phyloP scores from a whole-genome alignment of 2,797 vertebrate species.

The Enteromius mattozi region DNA sequence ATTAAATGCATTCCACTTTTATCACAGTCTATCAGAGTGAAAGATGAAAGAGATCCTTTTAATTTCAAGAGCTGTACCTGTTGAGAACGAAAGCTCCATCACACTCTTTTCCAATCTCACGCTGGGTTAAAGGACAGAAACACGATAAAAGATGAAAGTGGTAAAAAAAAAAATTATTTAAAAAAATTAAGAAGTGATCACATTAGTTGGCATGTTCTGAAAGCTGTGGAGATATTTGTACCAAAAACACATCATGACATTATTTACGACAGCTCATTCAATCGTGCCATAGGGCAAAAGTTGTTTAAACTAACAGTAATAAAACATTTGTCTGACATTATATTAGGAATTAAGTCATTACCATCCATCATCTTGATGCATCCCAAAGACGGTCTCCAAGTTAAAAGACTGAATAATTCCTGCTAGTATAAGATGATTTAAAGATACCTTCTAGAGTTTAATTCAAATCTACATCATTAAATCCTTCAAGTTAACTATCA shows the following conservation, averaged over 20 bases:
- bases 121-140: constrained; percentile 44
- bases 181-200: neutral
- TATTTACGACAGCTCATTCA: constrained; percentile 1
- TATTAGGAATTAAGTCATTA: neutral
- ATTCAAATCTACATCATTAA: neutral
- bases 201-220: neutral
- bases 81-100: constrained; percentile 14
- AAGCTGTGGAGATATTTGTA: neutral
- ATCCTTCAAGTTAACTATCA: neutral
- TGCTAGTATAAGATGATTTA: neutral
- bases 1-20: neutral
- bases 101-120: constrained; percentile 59
- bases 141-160: constrained; percentile 2
- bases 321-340: neutral
- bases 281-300: neutral
- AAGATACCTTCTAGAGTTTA: neutral
- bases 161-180: neutral
- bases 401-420: neutral
- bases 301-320: neutral
- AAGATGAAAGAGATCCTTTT: constrained; percentile 20
- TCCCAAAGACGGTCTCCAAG: neutral
- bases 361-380: neutral
- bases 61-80: neutral
- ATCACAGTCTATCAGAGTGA: neutral
- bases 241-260: neutral